Evolutionary conservation across 1,140 invertebrate genomes (phyloP).

Genomic region (Apis cerana): DNA sequence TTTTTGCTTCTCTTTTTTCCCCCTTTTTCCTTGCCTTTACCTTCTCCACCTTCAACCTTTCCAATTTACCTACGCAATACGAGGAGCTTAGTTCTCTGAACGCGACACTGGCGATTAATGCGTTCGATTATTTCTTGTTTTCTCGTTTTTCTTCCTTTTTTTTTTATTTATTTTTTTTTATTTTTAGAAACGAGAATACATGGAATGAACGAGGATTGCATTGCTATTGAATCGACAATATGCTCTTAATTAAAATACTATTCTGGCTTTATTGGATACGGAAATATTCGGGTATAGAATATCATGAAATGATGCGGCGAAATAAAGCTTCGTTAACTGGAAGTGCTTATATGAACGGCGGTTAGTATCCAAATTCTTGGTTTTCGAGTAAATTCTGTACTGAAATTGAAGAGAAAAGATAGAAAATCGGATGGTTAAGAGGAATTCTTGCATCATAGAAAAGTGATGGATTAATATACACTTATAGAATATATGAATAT

Average conservation of each 20-base stretch:
- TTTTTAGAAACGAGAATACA: not conserved
- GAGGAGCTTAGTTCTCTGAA: not conserved
- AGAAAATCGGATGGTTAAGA: not conserved
- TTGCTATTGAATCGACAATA: too few species aligned
- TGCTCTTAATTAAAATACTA: not conserved
- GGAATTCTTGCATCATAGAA: not conserved
- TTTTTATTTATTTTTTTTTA: too few species aligned
- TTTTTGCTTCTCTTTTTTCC: too few species aligned
- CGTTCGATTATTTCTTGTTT: not conserved
- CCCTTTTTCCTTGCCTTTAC: not conserved
- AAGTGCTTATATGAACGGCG: not conserved
- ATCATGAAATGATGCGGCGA: not conserved
- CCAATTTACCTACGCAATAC: not conserved
- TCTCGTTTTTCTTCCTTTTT: not conserved
- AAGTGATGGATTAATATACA: not conserved
- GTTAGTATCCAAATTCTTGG: not conserved
- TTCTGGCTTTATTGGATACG: not conserved
- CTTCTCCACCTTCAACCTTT: too few species aligned
- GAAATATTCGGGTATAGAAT: not conserved
- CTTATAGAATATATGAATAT: not conserved
- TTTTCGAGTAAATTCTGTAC: not conserved
- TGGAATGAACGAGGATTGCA: not conserved
- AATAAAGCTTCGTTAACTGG: slow-evolving; percentile 3
- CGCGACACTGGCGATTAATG: not conserved
- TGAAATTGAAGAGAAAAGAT: not conserved